Conservation (phyloP, 2,797 vertebrate species). For the Sebastes aleutianus region DNA sequence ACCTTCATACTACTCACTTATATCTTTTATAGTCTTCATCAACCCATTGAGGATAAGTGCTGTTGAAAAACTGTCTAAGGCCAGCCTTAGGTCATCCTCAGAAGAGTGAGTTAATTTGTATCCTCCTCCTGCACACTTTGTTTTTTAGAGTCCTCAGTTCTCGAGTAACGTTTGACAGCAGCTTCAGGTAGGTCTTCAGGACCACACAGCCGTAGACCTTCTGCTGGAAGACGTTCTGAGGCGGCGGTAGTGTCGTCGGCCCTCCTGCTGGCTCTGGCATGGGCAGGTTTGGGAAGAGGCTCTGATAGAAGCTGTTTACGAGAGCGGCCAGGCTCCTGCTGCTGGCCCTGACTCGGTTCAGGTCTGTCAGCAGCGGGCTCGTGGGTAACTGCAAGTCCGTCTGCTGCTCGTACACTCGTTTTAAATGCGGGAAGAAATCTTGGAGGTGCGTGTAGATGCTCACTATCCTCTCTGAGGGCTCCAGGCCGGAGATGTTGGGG, state of each 20-base stretch:
- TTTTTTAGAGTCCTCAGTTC: slow-evolving; percentile 72
- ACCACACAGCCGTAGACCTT: slow-evolving; percentile 84
- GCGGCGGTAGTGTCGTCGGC: slow-evolving; percentile 69
- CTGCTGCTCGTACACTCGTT: slow-evolving; percentile 80
- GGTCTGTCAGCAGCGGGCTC: slow-evolving; percentile 51
- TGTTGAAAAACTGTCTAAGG: slow-evolving; percentile 11
- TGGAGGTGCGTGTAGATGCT: slow-evolving; percentile 72
- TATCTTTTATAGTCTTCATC: slow-evolving; percentile 41
- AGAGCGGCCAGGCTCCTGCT: slow-evolving; percentile 31
- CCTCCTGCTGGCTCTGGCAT: slow-evolving; percentile 65
- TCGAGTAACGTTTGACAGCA: slow-evolving; percentile 61
- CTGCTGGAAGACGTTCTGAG: slow-evolving; percentile 83
- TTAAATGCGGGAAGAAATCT: slow-evolving; percentile 76
- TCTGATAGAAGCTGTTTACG: slow-evolving; percentile 65
- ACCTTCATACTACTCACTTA: slow-evolving; percentile 35
- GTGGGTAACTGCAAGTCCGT: slow-evolving; percentile 69
- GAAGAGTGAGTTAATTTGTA: not conserved
- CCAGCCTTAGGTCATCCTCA: slow-evolving; percentile 42
- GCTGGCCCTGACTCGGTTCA: not conserved
- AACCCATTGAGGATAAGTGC: slow-evolving; percentile 10
- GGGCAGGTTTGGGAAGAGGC: slow-evolving; percentile 78
- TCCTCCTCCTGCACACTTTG: slow-evolving; percentile 54
- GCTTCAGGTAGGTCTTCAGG: slow-evolving; percentile 76
- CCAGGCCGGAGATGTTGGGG: slow-evolving; percentile 75
- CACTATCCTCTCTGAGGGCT: slow-evolving; percentile 66